phyloP scores from a whole-genome alignment of 30 jellyfish, hydroid and myxozoan species.

The Chrysaora quinquecirrha region DNA sequence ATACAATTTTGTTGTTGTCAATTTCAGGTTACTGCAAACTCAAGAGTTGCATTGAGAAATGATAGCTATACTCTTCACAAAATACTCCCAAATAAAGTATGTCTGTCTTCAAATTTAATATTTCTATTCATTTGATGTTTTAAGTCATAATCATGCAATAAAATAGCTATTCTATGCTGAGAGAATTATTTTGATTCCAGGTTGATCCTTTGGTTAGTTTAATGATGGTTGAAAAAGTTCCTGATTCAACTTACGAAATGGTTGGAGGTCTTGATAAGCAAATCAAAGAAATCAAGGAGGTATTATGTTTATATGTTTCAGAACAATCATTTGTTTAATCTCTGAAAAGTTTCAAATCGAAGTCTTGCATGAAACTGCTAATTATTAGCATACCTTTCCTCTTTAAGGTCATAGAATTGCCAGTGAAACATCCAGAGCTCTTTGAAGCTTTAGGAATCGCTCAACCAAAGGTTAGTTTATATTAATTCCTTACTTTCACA shows the following conservation, averaged over 20 bases:
- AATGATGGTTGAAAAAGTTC: conserved; percentile 99
- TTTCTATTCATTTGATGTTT: too few species aligned
- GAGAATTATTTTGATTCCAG: conserved; percentile 21
- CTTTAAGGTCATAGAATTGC: conserved; percentile 94
- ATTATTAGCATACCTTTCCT: too few species aligned
- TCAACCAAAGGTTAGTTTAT: conserved; percentile 99
- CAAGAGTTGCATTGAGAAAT: conserved; percentile 96
- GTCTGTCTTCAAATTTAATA: not conserved
- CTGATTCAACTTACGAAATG: conserved; percentile 99
- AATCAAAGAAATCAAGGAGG: conserved; percentile 98
- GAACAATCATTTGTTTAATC: too few species aligned
- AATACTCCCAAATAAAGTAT: conserved; percentile 93
- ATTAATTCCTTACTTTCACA: too few species aligned
- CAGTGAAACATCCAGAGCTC: conserved; percentile 98
- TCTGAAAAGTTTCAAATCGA: too few species aligned
- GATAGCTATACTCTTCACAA: conserved; percentile 94
- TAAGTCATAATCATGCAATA: too few species aligned
- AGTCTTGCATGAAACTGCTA: too few species aligned
- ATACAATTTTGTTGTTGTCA: too few species aligned
- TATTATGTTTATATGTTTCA: not conserved
- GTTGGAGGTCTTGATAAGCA: conserved; percentile 99
- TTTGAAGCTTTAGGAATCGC: conserved; percentile 99
- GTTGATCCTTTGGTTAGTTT: conserved; percentile 98
- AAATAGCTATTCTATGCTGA: too few species aligned
- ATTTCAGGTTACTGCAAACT: conserved; percentile 87